These are phyloP conservation scores for Sinotaia quadrata DNA, from an alignment of 2,888 invertebrate genomes.

Conservation along the genomic window DNA sequence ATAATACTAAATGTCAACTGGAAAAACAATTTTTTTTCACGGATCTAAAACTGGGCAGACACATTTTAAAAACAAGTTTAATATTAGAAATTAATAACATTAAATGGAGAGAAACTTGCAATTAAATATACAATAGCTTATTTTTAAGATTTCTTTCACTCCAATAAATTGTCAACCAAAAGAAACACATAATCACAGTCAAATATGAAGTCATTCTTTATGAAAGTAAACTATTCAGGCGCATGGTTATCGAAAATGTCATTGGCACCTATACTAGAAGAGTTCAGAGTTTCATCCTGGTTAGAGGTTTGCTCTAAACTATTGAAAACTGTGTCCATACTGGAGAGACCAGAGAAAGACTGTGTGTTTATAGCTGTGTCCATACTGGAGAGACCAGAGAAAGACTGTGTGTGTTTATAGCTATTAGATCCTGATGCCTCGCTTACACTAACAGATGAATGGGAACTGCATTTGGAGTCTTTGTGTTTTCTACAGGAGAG, in stretches of 20 bases:
- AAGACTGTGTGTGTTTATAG: neutral
- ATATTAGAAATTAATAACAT: no score
- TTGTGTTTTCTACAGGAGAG: neutral
- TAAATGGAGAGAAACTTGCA: no score
- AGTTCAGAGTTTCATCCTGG: neutral
- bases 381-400: slow-evolving; percentile 4
- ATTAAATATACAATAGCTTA: no score
- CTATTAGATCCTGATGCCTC: neutral
- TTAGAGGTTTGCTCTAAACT: neutral
- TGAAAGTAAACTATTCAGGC: neutral
- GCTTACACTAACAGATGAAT: neutral
- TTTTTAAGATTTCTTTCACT: no score
- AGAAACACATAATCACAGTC: neutral
- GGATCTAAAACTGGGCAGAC: no score
- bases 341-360: neutral
- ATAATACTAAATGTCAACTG: no score
- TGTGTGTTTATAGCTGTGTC: neutral
- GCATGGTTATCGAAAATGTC: slow-evolving; percentile 15
- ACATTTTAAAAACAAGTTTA: no score
- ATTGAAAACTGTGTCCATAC: slow-evolving; percentile 19
- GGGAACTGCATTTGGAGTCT: neutral
- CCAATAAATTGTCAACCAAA: neutral
- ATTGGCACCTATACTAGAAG: neutral
- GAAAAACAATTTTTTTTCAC: no score
- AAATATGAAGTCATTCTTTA: neutral